Percentiles rank a stretch among this genome's conserved stretches.
Evolutionary conservation across 2,888 invertebrate species (phyloP).

Genomic region (Ornithoptera alexandrae): DNA sequence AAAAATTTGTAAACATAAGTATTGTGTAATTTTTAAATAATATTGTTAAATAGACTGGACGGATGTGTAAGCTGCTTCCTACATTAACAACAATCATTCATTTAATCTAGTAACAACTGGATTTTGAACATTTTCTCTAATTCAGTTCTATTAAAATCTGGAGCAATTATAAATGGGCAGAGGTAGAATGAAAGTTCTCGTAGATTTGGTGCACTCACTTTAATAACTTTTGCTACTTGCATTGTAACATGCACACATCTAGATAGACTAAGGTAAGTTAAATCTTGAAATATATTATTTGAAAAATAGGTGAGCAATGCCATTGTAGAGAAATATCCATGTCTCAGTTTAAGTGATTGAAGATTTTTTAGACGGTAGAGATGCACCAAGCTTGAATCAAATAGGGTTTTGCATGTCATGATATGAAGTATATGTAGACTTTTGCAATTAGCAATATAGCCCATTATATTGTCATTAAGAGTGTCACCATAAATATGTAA

Average conservation of each 20-base stretch:
- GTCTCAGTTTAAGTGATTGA: slow-evolving; percentile 71
- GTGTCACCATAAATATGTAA: slow-evolving; percentile 76
- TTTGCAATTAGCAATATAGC: slow-evolving; percentile 69
- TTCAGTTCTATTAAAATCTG: slow-evolving; percentile 69
- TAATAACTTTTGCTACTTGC: slow-evolving; percentile 72
- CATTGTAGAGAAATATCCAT: slow-evolving; percentile 75
- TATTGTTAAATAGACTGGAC: slow-evolving; percentile 43
- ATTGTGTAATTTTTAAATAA: not conserved
- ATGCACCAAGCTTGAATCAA: slow-evolving; percentile 74
- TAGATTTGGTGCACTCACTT: slow-evolving; percentile 71
- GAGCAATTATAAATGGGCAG: slow-evolving; percentile 73
- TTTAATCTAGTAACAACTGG: slow-evolving; percentile 72
- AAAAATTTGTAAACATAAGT: not conserved
- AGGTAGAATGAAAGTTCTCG: slow-evolving; percentile 74
- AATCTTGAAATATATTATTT: slow-evolving; percentile 68
- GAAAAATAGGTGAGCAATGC: slow-evolving; percentile 74
- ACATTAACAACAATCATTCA: slow-evolving; percentile 40
- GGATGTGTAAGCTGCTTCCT: slow-evolving; percentile 49
- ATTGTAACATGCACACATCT: slow-evolving; percentile 73
- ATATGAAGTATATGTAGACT: slow-evolving; percentile 69
- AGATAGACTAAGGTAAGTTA: slow-evolving; percentile 73
- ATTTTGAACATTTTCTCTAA: slow-evolving; percentile 74
- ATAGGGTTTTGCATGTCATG: slow-evolving; percentile 76
- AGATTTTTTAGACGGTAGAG: slow-evolving; percentile 69
- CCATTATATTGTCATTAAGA: slow-evolving; percentile 72